Evolutionary conservation across 2,113 vertebrate species (phyloP).

Genomic region (Myocastor coypus): DNA sequence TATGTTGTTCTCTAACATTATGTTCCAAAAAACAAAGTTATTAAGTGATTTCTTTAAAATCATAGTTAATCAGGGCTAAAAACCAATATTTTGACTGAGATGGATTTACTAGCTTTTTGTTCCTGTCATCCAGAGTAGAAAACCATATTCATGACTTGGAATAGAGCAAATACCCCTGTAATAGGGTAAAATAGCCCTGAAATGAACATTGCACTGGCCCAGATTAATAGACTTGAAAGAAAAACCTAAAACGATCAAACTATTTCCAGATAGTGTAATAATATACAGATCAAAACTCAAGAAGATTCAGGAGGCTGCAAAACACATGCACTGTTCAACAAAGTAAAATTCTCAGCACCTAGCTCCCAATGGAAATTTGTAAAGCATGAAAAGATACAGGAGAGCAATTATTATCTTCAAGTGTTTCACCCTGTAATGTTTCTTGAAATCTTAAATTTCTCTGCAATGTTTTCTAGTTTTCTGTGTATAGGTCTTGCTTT

Average conservation of each 20-base stretch:
- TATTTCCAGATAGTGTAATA: constrained; percentile 8
- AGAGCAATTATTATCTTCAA: not conserved
- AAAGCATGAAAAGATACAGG: not conserved
- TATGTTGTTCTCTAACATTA: constrained; percentile 18
- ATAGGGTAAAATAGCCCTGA: not conserved
- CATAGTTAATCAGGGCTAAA: not conserved
- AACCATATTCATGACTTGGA: not conserved
- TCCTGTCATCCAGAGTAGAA: not conserved
- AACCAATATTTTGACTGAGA: not conserved
- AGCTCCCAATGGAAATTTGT: not conserved
- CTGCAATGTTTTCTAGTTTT: too few relatives aligned
- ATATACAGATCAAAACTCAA: not conserved
- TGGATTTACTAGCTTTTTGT: constrained; percentile 3
- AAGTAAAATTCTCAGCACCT: constrained; percentile 11
- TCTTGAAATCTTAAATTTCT: too few relatives aligned
- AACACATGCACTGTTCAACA: not conserved
- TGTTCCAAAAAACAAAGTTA: constrained; percentile 9
- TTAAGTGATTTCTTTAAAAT: constrained; percentile 14
- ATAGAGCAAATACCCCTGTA: not conserved
- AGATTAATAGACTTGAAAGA: not conserved
- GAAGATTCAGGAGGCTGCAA: not conserved
- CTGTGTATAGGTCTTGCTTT: too few relatives aligned
- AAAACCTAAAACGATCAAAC: not conserved
- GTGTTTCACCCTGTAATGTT: too few relatives aligned
- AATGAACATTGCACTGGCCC: not conserved